Conservation (phyloP, 2,113 vertebrate genomes). For the Pituophis catenifer region DNA sequence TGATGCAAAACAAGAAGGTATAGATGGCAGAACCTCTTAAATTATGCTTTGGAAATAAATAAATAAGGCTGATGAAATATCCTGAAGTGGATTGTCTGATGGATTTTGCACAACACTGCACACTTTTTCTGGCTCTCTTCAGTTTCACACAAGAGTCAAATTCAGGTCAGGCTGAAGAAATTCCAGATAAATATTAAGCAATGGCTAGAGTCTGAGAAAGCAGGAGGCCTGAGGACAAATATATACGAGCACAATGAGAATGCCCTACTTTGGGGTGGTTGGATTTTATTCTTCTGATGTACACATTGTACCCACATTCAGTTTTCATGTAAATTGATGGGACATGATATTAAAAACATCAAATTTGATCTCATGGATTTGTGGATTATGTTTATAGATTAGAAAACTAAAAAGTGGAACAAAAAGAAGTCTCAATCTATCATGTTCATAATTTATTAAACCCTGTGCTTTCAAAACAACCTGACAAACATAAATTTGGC, state of each 20-base stretch:
- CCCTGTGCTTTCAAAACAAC: background rate
- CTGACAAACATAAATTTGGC: background rate
- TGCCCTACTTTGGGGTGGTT: background rate
- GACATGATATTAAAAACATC: background rate
- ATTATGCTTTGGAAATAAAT: background rate
- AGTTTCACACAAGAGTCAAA: background rate
- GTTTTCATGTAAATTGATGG: background rate
- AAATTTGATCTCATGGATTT: background rate
- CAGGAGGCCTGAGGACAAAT: background rate
- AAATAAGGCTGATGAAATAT: background rate
- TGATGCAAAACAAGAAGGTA: background rate
- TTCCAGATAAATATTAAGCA: background rate
- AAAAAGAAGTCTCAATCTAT: background rate
- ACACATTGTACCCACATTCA: background rate
- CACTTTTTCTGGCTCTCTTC: background rate
- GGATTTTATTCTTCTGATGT: background rate
- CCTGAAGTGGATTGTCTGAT: background rate
- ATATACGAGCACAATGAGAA: background rate
- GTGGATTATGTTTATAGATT: background rate
- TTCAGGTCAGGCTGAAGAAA: background rate
- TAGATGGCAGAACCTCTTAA: background rate
- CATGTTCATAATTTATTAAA: background rate
- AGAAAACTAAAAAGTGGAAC: background rate
- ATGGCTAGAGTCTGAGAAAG: background rate
- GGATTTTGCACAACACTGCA: background rate